Evolutionary conservation across 2,113 vertebrate genomes (phyloP), one percentile per base, ranked within the genome.

Genomic region (Balaeniceps rex): DNA sequence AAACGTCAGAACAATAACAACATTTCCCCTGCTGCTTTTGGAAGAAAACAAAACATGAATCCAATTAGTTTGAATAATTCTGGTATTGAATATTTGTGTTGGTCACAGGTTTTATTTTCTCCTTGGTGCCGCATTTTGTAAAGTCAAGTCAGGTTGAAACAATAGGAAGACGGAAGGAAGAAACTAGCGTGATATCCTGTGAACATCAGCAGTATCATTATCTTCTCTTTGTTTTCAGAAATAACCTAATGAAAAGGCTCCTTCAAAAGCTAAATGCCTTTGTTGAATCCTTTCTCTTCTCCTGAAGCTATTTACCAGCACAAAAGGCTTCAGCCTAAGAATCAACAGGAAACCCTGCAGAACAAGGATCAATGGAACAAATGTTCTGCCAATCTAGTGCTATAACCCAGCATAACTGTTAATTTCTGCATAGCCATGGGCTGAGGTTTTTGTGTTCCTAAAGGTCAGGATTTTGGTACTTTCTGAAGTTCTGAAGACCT

Each of bases 171-270:
- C 0, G 3, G 57, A 88, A 90, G 25, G 47, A 61, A 95, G 70
- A 71, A 94, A 72, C 21, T 42, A 83, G 42, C 58, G 10, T 14
- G 14, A 18, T 80, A 77, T 54, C 55, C 66, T 71, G 38, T 78
- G 85, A 88, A 71, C 72, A 77, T 23, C 19, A 70, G 33, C 0
- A 0, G 34, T 87, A 83, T 94, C 61, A 36, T 91, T 93, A 68
- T 90, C 49, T 85, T 88, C 49, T 58, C 49, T 89, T 91, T 93
- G 74, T 96, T 96, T 93, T 93, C 70, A 80, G 63, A 90, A 87
- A 83, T 33, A 69, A 72, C 17, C 36, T 87, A 61, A 54, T 76
- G 83, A 89, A 92, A 95, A 89, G 49, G 31, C 38, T 86, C 81
- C 81, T 91, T 93, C 70, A 89, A 93, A 85, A 87, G 40, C 70